Conservation (phyloP, 2,113 vertebrate species). For the Crotalus horridus region DNA sequence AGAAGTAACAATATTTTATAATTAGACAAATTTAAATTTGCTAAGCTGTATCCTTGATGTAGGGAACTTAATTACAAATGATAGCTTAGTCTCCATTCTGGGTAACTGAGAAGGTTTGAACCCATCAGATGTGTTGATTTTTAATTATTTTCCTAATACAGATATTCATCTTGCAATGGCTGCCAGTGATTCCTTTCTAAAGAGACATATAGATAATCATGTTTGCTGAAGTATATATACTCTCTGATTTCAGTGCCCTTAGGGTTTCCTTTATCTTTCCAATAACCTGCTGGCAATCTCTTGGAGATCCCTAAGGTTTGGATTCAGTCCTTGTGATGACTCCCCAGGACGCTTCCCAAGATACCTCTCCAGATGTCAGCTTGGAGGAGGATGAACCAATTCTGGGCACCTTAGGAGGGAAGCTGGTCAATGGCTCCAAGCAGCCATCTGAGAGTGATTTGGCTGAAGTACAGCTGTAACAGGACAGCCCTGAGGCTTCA, state of each 20-base stretch:
- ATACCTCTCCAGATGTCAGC: no score
- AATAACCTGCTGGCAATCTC: not conserved
- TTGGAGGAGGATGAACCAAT: no score
- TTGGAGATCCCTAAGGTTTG: not conserved
- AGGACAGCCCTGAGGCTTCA: no score
- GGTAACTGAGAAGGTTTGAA: slow-evolving; percentile 42
- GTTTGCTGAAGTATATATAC: not conserved
- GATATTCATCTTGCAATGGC: not conserved
- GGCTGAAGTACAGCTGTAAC: no score
- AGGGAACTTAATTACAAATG: slow-evolving; percentile 59
- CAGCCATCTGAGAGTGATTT: no score
- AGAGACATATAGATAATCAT: not conserved
- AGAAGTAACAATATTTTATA: slow-evolving; percentile 56
- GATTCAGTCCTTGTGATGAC: not conserved
- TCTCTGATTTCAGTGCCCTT: not conserved
- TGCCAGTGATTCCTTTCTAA: not conserved
- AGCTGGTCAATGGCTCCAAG: no score
- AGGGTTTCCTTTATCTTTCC: not conserved
- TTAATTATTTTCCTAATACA: slow-evolving; percentile 39
- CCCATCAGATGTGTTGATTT: slow-evolving; percentile 35
- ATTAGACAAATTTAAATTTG: slow-evolving; percentile 61
- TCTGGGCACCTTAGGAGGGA: no score
- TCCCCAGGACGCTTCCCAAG: no score
- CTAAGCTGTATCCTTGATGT: slow-evolving; percentile 51
- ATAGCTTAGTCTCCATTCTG: slow-evolving; percentile 46